phyloP scores from a whole-genome alignment of 2,888 invertebrate species.

The Ochropleura plecta region DNA sequence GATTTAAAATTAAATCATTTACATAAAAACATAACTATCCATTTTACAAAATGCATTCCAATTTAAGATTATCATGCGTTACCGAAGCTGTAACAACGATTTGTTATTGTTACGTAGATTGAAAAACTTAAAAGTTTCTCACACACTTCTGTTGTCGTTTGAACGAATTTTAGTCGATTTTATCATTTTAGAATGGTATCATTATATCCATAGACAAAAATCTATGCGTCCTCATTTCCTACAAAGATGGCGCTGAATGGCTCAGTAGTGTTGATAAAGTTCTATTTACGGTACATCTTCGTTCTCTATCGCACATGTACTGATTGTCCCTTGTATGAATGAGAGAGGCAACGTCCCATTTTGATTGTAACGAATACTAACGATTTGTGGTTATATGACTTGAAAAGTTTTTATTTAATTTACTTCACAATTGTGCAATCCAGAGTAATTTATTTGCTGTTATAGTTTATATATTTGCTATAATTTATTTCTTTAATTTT shows the following conservation, averaged over 20 bases:
- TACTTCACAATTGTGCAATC: conserved; percentile 79
- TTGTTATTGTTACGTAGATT: no score
- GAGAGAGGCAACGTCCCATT: conserved; percentile 75
- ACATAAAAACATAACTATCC: no score
- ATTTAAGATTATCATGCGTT: no score
- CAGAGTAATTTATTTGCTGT: conserved; percentile 68
- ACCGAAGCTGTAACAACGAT: no score
- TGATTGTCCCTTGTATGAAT: conserved; percentile 56
- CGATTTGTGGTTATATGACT: conserved; percentile 86
- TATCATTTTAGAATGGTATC: conserved; percentile 62
- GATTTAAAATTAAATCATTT: no score
- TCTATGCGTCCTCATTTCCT: conserved; percentile 67
- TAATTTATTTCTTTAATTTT: conserved; percentile 68
- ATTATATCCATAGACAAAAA: conserved; percentile 74
- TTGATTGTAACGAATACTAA: conserved; percentile 90
- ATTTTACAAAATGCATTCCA: no score
- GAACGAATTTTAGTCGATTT: conserved; percentile 56
- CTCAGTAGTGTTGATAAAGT: conserved; percentile 73
- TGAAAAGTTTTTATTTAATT: conserved; percentile 82
- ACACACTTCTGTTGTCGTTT: background rate
- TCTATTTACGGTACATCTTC: conserved; percentile 78
- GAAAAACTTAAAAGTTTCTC: no score
- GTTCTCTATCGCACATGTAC: conserved; percentile 74
- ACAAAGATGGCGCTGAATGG: conserved; percentile 79
- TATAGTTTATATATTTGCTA: conserved; percentile 67